Percentiles rank a stretch among this genome's conserved stretches.
phyloP scores from a whole-genome alignment of 2,888 invertebrate genomes.

The Girardia tigrina region DNA sequence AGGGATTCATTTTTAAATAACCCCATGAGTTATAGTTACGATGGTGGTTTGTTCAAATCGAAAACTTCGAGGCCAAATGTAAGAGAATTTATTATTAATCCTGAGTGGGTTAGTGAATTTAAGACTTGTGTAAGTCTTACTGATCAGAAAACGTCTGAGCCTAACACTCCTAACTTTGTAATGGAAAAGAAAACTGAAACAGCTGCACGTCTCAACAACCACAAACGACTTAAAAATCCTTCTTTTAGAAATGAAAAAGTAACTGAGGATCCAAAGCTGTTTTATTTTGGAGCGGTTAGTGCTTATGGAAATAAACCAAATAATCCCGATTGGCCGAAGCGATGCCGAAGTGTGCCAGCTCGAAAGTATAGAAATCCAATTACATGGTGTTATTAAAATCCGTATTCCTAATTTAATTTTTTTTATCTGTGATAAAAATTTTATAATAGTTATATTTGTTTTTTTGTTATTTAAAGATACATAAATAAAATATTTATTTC shows the following conservation, averaged over 20 bases:
- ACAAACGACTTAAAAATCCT: neutral
- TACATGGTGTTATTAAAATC: constrained; percentile 25
- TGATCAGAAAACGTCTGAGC: neutral
- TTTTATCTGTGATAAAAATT: neutral
- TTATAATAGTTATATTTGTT: no score
- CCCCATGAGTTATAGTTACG: constrained; percentile 12
- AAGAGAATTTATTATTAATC: constrained; percentile 34
- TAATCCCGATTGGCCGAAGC: constrained; percentile 34
- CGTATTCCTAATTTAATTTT: neutral
- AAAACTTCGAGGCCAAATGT: neutral
- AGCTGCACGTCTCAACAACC: neutral
- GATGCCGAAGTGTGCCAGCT: constrained; percentile 35
- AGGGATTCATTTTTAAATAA: neutral
- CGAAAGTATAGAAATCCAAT: constrained; percentile 30
- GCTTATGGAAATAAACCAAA: constrained; percentile 2
- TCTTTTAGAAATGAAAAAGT: neutral
- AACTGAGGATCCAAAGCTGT: neutral
- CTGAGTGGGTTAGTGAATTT: constrained; percentile 36
- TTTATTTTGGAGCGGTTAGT: neutral
- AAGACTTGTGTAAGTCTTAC: neutral
- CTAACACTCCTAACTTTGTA: neutral
- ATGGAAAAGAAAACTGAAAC: neutral
- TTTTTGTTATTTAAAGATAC: no score
- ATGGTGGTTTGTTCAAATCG: neutral
- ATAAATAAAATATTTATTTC: no score